Conservation (phyloP, 2,888 invertebrate species). For the Apodemia hepburni region DNA sequence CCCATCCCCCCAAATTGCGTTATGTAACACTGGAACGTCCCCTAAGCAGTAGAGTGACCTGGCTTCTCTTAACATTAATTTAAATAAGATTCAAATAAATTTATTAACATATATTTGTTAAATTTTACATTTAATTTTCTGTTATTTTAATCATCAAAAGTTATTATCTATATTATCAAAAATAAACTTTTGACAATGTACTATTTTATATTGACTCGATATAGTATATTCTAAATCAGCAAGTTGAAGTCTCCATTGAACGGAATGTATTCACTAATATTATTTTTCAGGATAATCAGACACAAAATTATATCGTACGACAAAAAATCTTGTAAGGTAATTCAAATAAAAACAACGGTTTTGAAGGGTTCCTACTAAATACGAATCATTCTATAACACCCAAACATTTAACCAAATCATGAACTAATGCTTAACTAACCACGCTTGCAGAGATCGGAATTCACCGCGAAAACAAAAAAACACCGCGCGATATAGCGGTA, state of each 20-base stretch:
- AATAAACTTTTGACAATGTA: too few relatives aligned
- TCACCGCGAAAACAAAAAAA: constrained; percentile 66
- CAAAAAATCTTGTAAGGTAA: constrained; percentile 27
- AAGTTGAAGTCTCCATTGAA: not conserved
- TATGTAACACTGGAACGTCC: too few relatives aligned
- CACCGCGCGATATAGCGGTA: constrained; percentile 54
- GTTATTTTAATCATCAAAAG: too few relatives aligned
- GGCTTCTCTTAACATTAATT: too few relatives aligned
- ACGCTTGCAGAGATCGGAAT: constrained; percentile 63
- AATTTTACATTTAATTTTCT: too few relatives aligned
- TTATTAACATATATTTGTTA: too few relatives aligned
- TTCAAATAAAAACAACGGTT: constrained; percentile 8
- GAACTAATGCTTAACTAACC: constrained; percentile 32
- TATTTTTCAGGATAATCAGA: constrained; percentile 32
- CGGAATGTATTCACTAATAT: constrained; percentile 15
- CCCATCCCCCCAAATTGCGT: too few relatives aligned
- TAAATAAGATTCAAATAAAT: too few relatives aligned
- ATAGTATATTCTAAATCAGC: not conserved
- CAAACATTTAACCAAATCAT: constrained; percentile 19
- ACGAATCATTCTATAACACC: constrained; percentile 28
- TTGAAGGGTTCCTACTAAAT: constrained; percentile 22
- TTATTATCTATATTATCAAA: too few relatives aligned
- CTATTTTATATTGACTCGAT: too few relatives aligned
- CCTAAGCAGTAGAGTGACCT: too few relatives aligned
- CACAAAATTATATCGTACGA: constrained; percentile 29